Conservation (phyloP, 2,888 invertebrate genomes). For the Crematogaster levior region DNA sequence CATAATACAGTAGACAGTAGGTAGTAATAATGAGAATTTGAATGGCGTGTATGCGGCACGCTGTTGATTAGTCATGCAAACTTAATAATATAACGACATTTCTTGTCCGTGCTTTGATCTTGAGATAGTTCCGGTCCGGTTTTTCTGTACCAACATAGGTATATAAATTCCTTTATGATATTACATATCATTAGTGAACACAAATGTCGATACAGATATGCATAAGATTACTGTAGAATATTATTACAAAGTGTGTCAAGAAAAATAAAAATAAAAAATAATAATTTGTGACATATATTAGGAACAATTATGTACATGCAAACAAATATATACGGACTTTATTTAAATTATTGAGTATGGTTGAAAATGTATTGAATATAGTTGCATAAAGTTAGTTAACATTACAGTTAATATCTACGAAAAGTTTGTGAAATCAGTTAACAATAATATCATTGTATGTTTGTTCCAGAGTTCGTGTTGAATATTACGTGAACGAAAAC, state of each 20-base stretch:
- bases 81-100: conserved; percentile 7
- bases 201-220: neutral
- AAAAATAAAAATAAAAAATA: neutral
- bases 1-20: neutral
- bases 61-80: conserved; percentile 10
- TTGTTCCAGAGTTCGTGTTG: conserved; percentile 96
- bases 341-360: neutral
- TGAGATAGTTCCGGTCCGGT: neutral
- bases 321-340: conserved; percentile 3
- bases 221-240: neutral
- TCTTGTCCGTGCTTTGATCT: conserved; percentile 18
- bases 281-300: neutral
- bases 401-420: neutral
- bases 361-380: neutral
- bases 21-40: conserved; percentile 19
- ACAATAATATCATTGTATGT: conserved; percentile 14
- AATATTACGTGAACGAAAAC: conserved; percentile 99
- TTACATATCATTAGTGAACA: neutral
- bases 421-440: conserved; percentile 26
- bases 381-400: neutral
- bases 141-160: neutral
- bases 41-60: neutral
- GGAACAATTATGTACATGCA: neutral
- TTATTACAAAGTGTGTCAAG: neutral
- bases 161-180: neutral